Evolutionary conservation across 1,140 invertebrate species (phyloP).

Genomic region (Eupristina koningsbergeri): DNA sequence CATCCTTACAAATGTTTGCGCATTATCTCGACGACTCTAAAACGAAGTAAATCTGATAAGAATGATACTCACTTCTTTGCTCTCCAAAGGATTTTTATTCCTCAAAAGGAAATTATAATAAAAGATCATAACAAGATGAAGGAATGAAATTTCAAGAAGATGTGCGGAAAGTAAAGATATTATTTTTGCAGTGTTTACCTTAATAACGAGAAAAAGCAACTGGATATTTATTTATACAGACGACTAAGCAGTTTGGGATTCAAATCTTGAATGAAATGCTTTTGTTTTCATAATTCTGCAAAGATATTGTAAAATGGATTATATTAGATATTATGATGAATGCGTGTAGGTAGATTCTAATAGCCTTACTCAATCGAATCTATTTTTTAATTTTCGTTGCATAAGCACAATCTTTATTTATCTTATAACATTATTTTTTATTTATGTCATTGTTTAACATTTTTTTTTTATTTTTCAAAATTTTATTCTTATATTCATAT

Average conservation of each 20-base stretch:
- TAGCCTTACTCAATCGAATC: background rate
- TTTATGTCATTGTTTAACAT: background rate
- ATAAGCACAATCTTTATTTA: background rate
- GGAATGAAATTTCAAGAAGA: background rate
- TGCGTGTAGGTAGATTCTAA: background rate
- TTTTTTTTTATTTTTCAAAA: no score
- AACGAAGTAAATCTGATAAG: background rate
- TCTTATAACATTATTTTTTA: background rate
- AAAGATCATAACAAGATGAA: constrained; percentile 24
- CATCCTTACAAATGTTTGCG: no score
- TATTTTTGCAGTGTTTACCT: constrained; percentile 28
- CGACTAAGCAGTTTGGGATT: constrained; percentile 37
- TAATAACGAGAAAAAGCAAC: background rate
- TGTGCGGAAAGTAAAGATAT: background rate
- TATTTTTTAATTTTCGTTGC: constrained; percentile 21
- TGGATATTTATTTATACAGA: constrained; percentile 35
- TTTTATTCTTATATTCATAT: no score
- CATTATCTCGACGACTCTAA: background rate
- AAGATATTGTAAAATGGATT: background rate
- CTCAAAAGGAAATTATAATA: background rate
- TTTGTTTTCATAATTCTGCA: constrained; percentile 30
- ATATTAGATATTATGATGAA: no score
- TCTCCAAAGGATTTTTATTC: background rate
- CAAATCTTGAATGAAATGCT: constrained; percentile 30
- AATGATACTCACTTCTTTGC: background rate